Evolutionary conservation across 2,113 vertebrate species (phyloP).

Genomic region (Procapra przewalskii): DNA sequence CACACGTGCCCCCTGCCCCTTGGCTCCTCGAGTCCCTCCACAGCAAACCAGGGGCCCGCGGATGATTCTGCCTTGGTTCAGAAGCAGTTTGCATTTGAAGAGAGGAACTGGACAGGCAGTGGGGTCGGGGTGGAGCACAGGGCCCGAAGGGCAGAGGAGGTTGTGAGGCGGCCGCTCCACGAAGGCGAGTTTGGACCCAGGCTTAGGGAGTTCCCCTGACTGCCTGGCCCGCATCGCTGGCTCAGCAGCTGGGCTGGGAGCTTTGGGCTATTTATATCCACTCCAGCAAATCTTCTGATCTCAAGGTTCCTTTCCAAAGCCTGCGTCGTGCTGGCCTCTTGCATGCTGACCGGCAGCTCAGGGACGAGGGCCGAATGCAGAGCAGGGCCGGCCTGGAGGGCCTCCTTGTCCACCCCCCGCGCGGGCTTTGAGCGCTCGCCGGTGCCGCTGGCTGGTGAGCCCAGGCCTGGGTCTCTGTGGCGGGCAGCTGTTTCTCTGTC

Average conservation of each 20-base stretch:
- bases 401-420: rapidly evolving
- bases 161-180: rapidly evolving
- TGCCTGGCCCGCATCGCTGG: rapidly evolving
- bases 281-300: slow-evolving; percentile 55
- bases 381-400: neutral
- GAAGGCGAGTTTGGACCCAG: neutral
- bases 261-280: slow-evolving; percentile 60
- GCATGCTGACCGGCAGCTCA: neutral
- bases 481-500: no score
- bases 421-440: neutral
- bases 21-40: neutral
- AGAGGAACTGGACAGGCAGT: neutral
- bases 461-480: neutral
- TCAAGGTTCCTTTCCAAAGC: slow-evolving; percentile 22
- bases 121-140: neutral
- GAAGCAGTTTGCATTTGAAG: neutral
- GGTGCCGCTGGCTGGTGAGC: neutral
- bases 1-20: neutral
- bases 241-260: neutral
- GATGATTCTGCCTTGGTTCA: neutral
- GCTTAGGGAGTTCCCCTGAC: neutral
- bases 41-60: neutral
- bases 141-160: neutral
- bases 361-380: neutral
- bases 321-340: neutral